Base-by-base conservation (phyloP, 2,797 vertebrate species). In the Austrolebias charrua region DNA sequence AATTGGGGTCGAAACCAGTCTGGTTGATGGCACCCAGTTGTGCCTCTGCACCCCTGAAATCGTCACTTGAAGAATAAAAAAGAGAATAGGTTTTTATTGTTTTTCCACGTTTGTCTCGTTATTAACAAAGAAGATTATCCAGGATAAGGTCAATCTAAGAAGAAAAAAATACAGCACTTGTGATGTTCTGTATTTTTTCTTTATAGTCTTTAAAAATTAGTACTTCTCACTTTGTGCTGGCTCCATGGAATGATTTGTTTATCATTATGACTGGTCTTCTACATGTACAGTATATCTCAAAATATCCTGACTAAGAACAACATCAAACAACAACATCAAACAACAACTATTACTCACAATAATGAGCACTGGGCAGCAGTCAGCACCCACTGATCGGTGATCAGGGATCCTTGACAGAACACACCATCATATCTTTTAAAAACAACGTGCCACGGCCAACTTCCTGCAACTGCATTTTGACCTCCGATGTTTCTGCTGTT, bases 381-480 rank as follows among this genome's bases (percentile, higher is more conserved):
- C 63, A 80, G 31, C 28, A 87, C 66, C 79, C 79, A 84, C 18
- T 56, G 5, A 0, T 47, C 0, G 18, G 6, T 50, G 4, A 88
- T 80, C 0, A 88, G 79, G 0, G 77, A 73, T 0, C 84, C 86
- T 5, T 19, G 63, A 43, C 80, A 82, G 5, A 0, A 15, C 0
- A 0, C 0, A 0, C 0, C 0, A 0, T 0, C 15, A 0, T 0
- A 0, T 0, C 0, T 0, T 2, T 1, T 0, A 0, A 83, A 6
- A 40, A 20, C 31, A 31, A 5, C 78, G 19, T 31, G 53, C 85
- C 81, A 87, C 18, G 81, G 73, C 81, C 73, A 85, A 7, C 1
- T n/a, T 31, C 56, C 75, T 0, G 52, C 31, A 3, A 44, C 0
- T 0, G 60, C 61, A 6, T 48, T 1, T 2, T 65, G 0, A 28